Percentiles rank a stretch among this genome's conserved stretches.
phyloP scores from a whole-genome alignment of 1,140 invertebrate species.

The Drosophila kurseongensis region DNA sequence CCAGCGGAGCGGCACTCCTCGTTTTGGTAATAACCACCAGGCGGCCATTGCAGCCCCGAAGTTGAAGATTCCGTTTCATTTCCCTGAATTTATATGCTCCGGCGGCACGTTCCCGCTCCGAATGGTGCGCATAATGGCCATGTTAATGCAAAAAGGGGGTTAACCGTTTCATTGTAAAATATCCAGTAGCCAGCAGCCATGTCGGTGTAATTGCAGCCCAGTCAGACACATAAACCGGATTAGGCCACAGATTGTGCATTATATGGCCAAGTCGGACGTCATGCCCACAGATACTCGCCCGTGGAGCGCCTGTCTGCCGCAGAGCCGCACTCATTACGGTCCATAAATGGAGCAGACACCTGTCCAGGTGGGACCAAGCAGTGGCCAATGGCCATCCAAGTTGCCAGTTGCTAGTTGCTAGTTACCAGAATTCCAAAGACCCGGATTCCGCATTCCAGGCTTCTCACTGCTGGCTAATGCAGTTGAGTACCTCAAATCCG shows the following conservation, averaged over 20 bases:
- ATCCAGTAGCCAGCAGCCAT: constrained; percentile 13
- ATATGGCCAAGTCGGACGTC: constrained; percentile 36
- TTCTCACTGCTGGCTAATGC: constrained; percentile 11
- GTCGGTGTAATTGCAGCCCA: constrained; percentile 59
- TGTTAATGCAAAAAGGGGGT: constrained; percentile 55
- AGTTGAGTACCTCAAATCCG: constrained; percentile 25
- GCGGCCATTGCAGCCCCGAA: constrained; percentile 68
- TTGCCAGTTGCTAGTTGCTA: neutral
- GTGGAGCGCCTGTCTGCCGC: constrained; percentile 25
- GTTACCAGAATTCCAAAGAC: neutral
- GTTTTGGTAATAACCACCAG: constrained; percentile 69
- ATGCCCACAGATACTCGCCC: constrained; percentile 4
- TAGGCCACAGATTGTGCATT: constrained; percentile 57
- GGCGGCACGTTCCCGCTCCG: constrained; percentile 17
- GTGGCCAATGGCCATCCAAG: constrained; percentile 4
- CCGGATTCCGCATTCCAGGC: neutral
- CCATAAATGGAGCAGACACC: constrained; percentile 43
- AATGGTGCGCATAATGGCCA: constrained; percentile 61
- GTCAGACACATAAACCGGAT: constrained; percentile 66
- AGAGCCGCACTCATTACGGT: constrained; percentile 44
- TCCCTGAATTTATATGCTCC: constrained; percentile 57
- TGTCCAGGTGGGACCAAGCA: constrained; percentile 5
- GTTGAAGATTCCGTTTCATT: constrained; percentile 58
- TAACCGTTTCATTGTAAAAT: constrained; percentile 52
- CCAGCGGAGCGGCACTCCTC: constrained; percentile 9